Conservation (phyloP, 2,797 vertebrate species). For the Gambelia wislizenii region DNA sequence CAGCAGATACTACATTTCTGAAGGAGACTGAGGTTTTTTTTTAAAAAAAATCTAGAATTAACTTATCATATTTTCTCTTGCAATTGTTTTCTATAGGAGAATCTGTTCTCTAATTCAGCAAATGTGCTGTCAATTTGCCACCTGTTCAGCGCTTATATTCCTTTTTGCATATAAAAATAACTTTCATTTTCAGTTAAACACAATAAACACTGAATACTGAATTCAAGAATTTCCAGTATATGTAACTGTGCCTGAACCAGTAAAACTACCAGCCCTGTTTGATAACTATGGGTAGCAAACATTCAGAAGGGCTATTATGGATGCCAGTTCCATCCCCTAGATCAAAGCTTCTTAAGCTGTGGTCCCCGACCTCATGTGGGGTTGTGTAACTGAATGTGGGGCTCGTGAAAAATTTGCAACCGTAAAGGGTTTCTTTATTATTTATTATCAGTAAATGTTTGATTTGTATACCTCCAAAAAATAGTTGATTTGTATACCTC, state of each 20-base stretch:
- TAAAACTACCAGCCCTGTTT: not conserved
- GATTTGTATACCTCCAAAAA: no score
- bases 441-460: no score
- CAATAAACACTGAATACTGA: not conserved
- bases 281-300: not conserved
- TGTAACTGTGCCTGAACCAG: not conserved
- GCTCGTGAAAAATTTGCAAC: no score
- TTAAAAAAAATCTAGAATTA: conserved; percentile 9
- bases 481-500: no score
- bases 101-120: conserved; percentile 22
- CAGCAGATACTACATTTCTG: conserved; percentile 9
- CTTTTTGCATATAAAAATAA: not conserved
- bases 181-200: not conserved
- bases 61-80: not conserved
- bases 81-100: conserved; percentile 14
- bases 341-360: no score
- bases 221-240: not conserved
- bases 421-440: no score
- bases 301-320: no score
- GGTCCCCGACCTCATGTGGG: no score
- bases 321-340: not conserved
- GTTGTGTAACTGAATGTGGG: no score
- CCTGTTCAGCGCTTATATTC: not conserved
- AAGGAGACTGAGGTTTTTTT: not conserved
- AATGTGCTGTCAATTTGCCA: not conserved